Percentiles rank a stretch among this genome's conserved stretches.
Evolutionary conservation across 1,140 invertebrate species (phyloP).

Genomic region (Prorops nasuta): DNA sequence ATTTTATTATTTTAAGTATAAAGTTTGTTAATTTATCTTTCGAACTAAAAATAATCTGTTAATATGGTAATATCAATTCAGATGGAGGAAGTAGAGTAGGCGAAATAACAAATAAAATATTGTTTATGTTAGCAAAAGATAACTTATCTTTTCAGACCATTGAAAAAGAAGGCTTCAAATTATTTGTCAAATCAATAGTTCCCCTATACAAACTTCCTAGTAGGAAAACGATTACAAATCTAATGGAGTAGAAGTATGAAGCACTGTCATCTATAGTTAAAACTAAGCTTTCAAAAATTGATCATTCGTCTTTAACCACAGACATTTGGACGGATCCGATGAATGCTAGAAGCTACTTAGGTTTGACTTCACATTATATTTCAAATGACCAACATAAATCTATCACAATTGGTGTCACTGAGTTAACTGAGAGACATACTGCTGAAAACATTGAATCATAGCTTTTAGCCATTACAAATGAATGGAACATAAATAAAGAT

Average conservation of each 20-base stretch:
- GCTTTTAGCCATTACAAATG: constrained; percentile 30
- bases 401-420: constrained; percentile 16
- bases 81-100: not conserved
- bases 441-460: constrained; percentile 23
- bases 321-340: constrained; percentile 36
- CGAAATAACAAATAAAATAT: constrained; percentile 17
- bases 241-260: constrained; percentile 40
- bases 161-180: constrained; percentile 46
- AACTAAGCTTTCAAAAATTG: constrained; percentile 15
- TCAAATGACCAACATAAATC: constrained; percentile 8
- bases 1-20: no score
- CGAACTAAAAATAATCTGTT: no score
- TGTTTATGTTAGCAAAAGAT: constrained; percentile 45
- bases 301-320: constrained; percentile 28
- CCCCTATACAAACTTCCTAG: constrained; percentile 43
- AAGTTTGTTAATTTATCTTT: no score
- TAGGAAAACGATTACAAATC: constrained; percentile 26
- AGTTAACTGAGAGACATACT: constrained; percentile 18
- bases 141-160: constrained; percentile 41
- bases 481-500: constrained; percentile 25
- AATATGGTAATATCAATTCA: no score
- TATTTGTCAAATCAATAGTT: constrained; percentile 36
- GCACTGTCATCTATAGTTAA: constrained; percentile 23
- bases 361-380: constrained; percentile 26
- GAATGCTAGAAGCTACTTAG: constrained; percentile 33